Evolutionary conservation across 2,888 invertebrate genomes (phyloP), one percentile per base, ranked within the genome.

Genomic region (Brachypterus glaber): DNA sequence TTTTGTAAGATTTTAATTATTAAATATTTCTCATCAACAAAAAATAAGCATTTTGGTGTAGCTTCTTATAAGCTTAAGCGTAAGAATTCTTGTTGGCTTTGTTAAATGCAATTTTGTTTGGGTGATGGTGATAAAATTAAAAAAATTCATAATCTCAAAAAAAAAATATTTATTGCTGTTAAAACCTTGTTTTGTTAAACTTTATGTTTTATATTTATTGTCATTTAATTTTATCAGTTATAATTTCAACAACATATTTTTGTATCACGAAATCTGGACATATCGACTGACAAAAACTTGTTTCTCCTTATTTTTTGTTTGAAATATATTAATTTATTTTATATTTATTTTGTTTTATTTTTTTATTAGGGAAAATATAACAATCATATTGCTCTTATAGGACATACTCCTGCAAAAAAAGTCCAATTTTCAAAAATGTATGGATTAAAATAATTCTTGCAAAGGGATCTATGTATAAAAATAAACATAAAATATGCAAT

Each of bases 321-420:
- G 54, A 59, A 59, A 61, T 59, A 59, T 58, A 61, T 57, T 60
- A 49, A 58, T 58, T 60, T 60, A 57, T 58, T 59, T 59, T 59
- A 55, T 55, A 53, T 54, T 54, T 52, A 50, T 55, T 55, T 51
- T 48, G 49, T 52, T 51, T 41, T 45, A 50, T 49, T 54, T 50
- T 49, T 48, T 45, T 52, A 48, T 38, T 33, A 13, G 13, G 5
- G 29, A 11, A 27, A 27, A 11, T 27, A 13, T 27, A 27, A 27
- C 27, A 34, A 32, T 18, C 26, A n/a, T n/a, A n/a, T n/a, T n/a
- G n/a, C n/a, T n/a, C n/a, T n/a, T n/a, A n/a, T n/a, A n/a, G n/a
- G n/a, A n/a, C n/a, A n/a, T n/a, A n/a, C n/a, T n/a, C n/a, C n/a
- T n/a, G n/a, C n/a, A n/a, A n/a, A n/a, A n/a, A n/a, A n/a, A n/a